phyloP scores from a whole-genome alignment of 2,888 invertebrate genomes.

The Glaucopsyche alexis region DNA sequence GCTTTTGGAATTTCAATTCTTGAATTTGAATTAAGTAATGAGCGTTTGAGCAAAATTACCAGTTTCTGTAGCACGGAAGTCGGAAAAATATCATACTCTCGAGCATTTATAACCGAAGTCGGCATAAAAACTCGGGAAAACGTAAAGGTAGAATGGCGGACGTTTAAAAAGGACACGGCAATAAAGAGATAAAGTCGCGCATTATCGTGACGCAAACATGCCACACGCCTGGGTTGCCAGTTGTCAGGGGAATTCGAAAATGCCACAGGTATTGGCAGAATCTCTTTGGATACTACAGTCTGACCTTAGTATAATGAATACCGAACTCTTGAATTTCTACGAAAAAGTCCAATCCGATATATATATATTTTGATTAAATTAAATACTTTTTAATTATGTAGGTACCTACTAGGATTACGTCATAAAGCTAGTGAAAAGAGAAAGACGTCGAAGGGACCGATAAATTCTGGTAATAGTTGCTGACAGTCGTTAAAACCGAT shows the following conservation, averaged over 20 bases:
- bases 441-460: no score
- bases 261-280: not conserved
- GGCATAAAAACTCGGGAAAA: not conserved
- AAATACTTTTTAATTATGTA: not conserved
- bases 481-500: no score
- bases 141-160: not conserved
- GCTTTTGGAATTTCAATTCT: no score
- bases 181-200: constrained; percentile 19
- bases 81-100: not conserved
- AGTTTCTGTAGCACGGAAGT: not conserved
- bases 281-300: not conserved
- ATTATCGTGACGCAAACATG: constrained; percentile 8
- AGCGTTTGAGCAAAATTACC: no score
- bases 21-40: no score
- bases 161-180: constrained; percentile 15
- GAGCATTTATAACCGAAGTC: not conserved
- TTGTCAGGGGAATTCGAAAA: not conserved
- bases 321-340: not conserved
- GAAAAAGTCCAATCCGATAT: not conserved
- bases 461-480: no score
- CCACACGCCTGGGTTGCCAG: not conserved
- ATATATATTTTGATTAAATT: not conserved
- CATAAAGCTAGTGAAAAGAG: not conserved
- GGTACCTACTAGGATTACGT: not conserved
- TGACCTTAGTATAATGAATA: not conserved